Evolutionary conservation across 2,797 vertebrate genomes (phyloP).

Genomic region (Pseudomugil gertrudae): DNA sequence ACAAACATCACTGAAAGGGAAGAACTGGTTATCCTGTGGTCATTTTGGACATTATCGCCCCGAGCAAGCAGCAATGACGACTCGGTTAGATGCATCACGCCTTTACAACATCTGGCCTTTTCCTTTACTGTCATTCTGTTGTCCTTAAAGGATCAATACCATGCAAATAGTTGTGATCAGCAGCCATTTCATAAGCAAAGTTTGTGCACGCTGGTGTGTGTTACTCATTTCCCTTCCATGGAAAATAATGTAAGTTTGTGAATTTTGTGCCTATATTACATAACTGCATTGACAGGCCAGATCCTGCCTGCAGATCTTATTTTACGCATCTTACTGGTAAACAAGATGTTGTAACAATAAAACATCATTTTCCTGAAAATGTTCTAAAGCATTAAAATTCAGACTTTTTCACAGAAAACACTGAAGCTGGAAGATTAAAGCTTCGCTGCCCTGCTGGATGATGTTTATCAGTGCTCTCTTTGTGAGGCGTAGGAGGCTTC

Average conservation of each 20-base stretch:
- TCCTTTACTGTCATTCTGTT: background rate
- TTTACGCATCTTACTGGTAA: background rate
- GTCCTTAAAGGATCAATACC: too few relatives aligned
- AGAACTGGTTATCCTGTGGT: too few relatives aligned
- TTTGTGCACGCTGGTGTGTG: too few relatives aligned
- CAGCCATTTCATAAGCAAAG: too few relatives aligned
- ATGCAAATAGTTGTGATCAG: too few relatives aligned
- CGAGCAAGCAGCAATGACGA: too few relatives aligned
- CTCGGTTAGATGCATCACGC: too few relatives aligned
- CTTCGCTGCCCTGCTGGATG: background rate
- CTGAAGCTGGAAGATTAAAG: background rate
- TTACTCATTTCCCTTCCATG: too few relatives aligned
- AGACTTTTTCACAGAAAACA: background rate
- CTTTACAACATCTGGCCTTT: background rate
- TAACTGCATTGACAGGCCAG: background rate
- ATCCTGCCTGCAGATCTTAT: background rate
- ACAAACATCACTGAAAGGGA: too few relatives aligned
- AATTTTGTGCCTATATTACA: too few relatives aligned
- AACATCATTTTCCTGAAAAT: background rate
- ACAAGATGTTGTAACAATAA: background rate
- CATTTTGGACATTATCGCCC: too few relatives aligned
- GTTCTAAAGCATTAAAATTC: background rate
- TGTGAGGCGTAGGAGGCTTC: slow-evolving; percentile 3
- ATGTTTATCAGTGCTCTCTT: background rate
- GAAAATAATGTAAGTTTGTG: too few relatives aligned